These are phyloP conservation scores for Solen grandis DNA, from an alignment of 1,140 invertebrate genomes.

Conservation along the genomic window DNA sequence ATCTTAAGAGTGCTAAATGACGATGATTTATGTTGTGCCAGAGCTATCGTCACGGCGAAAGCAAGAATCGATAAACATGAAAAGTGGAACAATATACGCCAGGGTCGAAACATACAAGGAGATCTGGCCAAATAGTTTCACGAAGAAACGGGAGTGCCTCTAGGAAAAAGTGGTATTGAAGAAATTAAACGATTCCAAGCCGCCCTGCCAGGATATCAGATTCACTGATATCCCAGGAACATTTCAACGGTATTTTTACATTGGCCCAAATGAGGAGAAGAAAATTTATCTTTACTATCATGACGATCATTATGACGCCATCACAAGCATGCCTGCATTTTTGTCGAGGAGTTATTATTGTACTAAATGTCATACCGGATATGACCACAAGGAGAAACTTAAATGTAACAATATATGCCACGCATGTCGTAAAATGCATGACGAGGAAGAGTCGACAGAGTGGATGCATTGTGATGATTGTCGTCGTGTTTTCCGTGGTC, in stretches of 20 bases:
- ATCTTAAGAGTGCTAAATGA: slow-evolving; percentile 6
- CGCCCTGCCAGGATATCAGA: slow-evolving; percentile 3
- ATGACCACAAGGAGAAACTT: slow-evolving; percentile 24
- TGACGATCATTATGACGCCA: slow-evolving; percentile 37
- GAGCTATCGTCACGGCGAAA: slow-evolving; percentile 24
- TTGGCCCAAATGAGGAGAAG: neutral
- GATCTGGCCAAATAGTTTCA: slow-evolving; percentile 5
- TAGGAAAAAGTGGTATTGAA: neutral
- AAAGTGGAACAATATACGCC: slow-evolving; percentile 5
- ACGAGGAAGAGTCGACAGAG: neutral
- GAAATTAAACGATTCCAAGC: slow-evolving; percentile 1
- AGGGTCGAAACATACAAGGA: neutral
- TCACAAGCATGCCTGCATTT: slow-evolving; percentile 22
- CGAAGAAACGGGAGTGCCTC: neutral
- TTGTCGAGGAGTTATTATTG: slow-evolving; percentile 10
- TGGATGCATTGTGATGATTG: slow-evolving; percentile 16
- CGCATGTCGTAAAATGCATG: slow-evolving; percentile 8
- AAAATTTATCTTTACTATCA: slow-evolving; percentile 31
- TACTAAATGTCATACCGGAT: slow-evolving; percentile 14
- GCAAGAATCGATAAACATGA: slow-evolving; percentile 12
- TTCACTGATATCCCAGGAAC: slow-evolving; percentile 1
- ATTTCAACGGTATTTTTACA: slow-evolving; percentile 6
- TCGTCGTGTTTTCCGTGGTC: neutral
- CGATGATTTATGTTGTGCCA: slow-evolving; percentile 30
- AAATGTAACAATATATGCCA: slow-evolving; percentile 11